phyloP scores from a whole-genome alignment of 2,888 invertebrate genomes.

The Macroteleia sp. region DNA sequence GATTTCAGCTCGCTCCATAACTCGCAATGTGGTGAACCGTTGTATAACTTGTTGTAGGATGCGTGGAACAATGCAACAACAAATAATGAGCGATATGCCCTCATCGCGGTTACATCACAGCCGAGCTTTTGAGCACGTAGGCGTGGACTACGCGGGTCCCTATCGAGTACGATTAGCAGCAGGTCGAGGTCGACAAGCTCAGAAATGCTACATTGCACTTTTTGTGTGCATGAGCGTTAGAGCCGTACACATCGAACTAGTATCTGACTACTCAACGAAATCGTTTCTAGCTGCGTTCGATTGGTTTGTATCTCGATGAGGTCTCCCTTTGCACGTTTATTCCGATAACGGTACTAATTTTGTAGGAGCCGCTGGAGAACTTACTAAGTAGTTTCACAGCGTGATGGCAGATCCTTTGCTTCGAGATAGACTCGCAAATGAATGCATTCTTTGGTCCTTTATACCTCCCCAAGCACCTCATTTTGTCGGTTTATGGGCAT shows the following conservation, averaged over 20 bases:
- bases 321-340: not conserved
- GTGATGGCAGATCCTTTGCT: not conserved
- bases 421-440: not conserved
- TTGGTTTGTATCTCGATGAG: not conserved
- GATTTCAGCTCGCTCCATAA: conserved; percentile 14
- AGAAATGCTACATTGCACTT: conserved; percentile 1
- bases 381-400: not conserved
- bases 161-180: not conserved
- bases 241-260: conserved; percentile 7
- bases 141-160: conserved; percentile 8
- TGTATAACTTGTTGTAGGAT: conserved; percentile 26
- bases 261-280: not conserved
- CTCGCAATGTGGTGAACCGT: not conserved
- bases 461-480: conserved; percentile 1
- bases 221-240: conserved; percentile 14
- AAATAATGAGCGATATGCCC: not conserved
- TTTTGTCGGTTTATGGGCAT: not conserved
- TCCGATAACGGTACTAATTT: not conserved
- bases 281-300: conserved; percentile 7
- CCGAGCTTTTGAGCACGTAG: not conserved
- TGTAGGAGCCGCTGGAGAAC: not conserved
- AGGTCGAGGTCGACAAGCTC: not conserved
- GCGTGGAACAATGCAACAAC: not conserved
- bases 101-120: not conserved
- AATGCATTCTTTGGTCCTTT: not conserved